These are phyloP conservation scores for Ammospiza maritima DNA, from an alignment of 2,797 vertebrate genomes.

Conservation along the genomic window DNA sequence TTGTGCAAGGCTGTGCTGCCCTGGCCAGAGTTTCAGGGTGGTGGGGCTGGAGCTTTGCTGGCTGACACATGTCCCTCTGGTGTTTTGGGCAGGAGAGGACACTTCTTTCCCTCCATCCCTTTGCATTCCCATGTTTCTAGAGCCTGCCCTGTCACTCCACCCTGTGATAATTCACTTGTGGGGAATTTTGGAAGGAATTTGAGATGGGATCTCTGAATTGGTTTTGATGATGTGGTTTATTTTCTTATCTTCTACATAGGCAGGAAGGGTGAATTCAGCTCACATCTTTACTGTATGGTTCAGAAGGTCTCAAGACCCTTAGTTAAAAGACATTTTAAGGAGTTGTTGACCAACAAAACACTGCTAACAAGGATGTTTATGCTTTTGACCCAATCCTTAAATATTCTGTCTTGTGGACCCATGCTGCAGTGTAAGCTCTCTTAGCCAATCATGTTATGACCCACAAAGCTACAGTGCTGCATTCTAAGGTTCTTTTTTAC, in stretches of 20 bases:
- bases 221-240: neutral
- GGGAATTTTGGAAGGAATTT: neutral
- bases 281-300: neutral
- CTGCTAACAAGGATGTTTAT: neutral
- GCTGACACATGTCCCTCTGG: rapidly evolving
- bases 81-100: neutral
- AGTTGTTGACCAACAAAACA: neutral
- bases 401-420: neutral
- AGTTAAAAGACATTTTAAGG: neutral
- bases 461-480: neutral
- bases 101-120: too few relatives aligned
- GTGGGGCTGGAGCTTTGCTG: neutral
- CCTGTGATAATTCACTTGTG: neutral
- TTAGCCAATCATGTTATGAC: neutral
- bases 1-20: neutral
- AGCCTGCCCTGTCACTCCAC: neutral
- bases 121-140: neutral
- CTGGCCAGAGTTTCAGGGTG: neutral
- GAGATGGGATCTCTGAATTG: neutral
- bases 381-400: neutral
- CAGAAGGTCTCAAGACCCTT: neutral
- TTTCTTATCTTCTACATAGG: neutral
- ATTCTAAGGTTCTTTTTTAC: neutral
- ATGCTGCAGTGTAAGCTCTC: neutral
- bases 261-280: neutral